Percentiles rank a stretch among this genome's conserved stretches.
Conservation (phyloP, 2,113 vertebrate species). For the Festucalex cinctus region DNA sequence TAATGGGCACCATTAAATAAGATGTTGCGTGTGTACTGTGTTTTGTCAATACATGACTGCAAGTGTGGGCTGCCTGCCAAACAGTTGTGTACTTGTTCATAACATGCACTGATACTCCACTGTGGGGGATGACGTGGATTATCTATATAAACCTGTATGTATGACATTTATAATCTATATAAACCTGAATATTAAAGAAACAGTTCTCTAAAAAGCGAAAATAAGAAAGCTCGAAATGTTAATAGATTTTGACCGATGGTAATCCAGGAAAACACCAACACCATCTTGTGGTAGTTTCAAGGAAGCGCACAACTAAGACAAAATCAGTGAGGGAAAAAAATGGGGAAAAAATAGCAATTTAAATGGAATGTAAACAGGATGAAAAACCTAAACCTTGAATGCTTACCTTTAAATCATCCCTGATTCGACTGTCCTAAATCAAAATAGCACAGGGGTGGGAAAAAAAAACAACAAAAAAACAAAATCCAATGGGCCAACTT, state of each 20-base stretch:
- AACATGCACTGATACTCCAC: neutral
- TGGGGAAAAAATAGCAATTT: neutral
- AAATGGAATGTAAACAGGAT: neutral
- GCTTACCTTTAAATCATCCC: neutral
- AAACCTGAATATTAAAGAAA: neutral
- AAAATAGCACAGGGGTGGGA: neutral
- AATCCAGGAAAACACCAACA: conserved; percentile 8
- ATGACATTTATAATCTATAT: neutral
- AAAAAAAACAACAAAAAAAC: conserved; percentile 66
- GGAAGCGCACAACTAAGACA: conserved; percentile 6
- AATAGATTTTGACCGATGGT: neutral
- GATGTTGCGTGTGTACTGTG: neutral
- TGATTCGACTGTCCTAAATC: neutral
- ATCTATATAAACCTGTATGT: too few relatives aligned
- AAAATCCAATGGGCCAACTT: conserved; percentile 80
- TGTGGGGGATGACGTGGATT: neutral
- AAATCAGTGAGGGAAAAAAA: conserved; percentile 2
- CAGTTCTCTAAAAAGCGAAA: neutral
- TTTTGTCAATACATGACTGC: conserved; percentile 4
- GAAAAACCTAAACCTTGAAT: neutral
- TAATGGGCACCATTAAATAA: too few relatives aligned
- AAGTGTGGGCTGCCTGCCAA: conserved; percentile 8
- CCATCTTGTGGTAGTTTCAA: conserved; percentile 26
- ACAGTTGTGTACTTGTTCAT: conserved; percentile 1
- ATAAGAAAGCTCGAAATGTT: neutral